Conservation (phyloP, 1,140 invertebrate species). For the Eurosta solidaginis region DNA sequence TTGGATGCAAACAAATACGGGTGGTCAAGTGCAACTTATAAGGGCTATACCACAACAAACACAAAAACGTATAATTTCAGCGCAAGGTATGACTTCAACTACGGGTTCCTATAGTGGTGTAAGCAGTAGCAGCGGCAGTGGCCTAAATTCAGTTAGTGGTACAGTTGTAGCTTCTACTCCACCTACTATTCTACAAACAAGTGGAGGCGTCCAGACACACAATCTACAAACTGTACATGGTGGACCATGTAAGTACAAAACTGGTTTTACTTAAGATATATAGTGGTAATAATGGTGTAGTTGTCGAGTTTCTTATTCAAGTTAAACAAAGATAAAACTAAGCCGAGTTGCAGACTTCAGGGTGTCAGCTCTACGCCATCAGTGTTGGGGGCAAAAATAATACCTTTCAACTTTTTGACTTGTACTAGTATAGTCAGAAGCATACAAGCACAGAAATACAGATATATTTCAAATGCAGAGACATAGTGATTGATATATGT, state of each 20-base stretch:
- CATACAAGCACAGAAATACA: too few species aligned
- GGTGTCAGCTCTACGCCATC: too few species aligned
- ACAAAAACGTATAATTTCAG: constrained; percentile 53
- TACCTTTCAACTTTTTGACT: too few species aligned
- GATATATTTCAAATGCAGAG: too few species aligned
- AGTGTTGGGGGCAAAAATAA: too few species aligned
- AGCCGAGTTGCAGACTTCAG: too few species aligned
- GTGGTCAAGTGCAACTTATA: constrained; percentile 54
- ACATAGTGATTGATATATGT: too few species aligned
- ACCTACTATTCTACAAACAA: constrained; percentile 30
- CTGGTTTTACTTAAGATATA: not conserved
- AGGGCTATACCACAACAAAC: constrained; percentile 51
- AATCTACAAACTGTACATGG: constrained; percentile 6
- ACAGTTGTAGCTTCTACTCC: constrained; percentile 42
- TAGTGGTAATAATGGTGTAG: not conserved
- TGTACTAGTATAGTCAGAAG: too few species aligned
- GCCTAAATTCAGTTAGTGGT: constrained; percentile 37
- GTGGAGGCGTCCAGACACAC: constrained; percentile 31
- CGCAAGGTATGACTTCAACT: constrained; percentile 40
- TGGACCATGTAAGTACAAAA: constrained; percentile 34
- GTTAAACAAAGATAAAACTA: too few species aligned
- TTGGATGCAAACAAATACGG: constrained; percentile 53
- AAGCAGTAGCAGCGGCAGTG: not conserved
- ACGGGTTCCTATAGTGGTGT: constrained; percentile 35
- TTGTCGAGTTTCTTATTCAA: too few species aligned